Base-by-base conservation (phyloP, 2,888 invertebrate genomes). In the Candidula unifasciata region DNA sequence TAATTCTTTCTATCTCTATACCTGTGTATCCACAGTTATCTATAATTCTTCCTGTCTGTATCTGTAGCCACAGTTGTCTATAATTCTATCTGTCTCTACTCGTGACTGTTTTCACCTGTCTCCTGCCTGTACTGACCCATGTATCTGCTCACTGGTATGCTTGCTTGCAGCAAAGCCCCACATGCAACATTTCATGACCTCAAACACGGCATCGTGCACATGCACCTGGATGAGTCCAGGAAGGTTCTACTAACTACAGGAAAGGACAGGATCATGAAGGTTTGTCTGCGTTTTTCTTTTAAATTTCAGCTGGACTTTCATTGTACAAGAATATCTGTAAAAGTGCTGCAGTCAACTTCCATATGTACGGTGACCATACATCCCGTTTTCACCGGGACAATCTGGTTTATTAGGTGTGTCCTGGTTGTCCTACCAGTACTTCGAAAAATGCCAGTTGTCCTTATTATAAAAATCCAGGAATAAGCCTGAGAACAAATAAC, bases 121-220 rank as follows among this genome's bases (percentile, higher is more conserved):
- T 13, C 8, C 44, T 44, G 44, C 44, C 6, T 44, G 44, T 44
- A 44, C 44, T n/a, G n/a, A n/a, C n/a, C n/a, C n/a, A n/a, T n/a
- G n/a, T n/a, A n/a, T n/a, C n/a, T n/a, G n/a, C n/a, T 44, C 44
- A 0, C 44, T 13, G 44, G 0, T 44, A 13, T 68, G 3, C 44
- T 27, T 35, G 35, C 44, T 16, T 24, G 13, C 73, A 98, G 98
- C 84, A 96, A 97, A 92, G 96, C 96, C 82, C 97, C 99, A 0
- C 94, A 99, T 93, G 99, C 99, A 44, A 96, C 97, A 84, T 98
- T 98, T 95, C 97, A 98, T 94, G 99, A 99, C 94, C 96, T 97
- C 90, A 98, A 98, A 94, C 98, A 99, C 93, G 96, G 96, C 84
- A 96, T 99, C 87, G 95, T 96, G 18, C 96, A 96, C 69, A 96